Evolutionary conservation across 2,888 invertebrate species (phyloP), one percentile per base, ranked within the genome.

Genomic region (Ichneumoninae sp.): DNA sequence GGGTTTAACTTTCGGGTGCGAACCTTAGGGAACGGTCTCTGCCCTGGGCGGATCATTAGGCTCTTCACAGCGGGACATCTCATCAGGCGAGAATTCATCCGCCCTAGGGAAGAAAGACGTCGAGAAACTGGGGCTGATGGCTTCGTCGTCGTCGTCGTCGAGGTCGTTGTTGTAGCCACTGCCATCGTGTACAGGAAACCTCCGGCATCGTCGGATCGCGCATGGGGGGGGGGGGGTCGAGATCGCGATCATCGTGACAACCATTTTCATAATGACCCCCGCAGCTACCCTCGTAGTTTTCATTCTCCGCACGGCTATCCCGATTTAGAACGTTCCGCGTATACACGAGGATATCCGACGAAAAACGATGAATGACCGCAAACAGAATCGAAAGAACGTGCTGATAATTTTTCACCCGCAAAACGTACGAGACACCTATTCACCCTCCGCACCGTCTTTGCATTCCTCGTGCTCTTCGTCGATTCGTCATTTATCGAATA

Each of bases 391-490:
- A 60, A 30, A 60, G 26, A 3, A 60, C 60, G 30, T 6, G 60
- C 26, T 30, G 30, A 84, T 86, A 80, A 87, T 84, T 83, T 86
- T 86, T 87, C 82, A 86, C 78, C 57, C 75, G 26, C 57, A 30
- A 10, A 26, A 13, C 60, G 26, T 30, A 26, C 60, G 26, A 62
- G 16, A 30, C 0, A 62, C 30, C 60, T 62, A 16, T 30, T 33
- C 33, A 62, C 2, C 60, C 60, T 30, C 30, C 30, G 33, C 16
- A 10, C 60, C 16, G 30, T 5, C 26, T 16, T 60, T 33, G 8
- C 60, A 60, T 60, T 16, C 30, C 60, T n/a, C 33, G 30, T 16
- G 60, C 13, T 13, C 13, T 60, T 4, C 13, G 30, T 60, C 13
- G 4, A 30, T 60, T 60, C 60, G 26, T 26, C 16, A 72, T 52